Base-by-base conservation (phyloP, 1,140 invertebrate species). In the Tigriopus japonicus region DNA sequence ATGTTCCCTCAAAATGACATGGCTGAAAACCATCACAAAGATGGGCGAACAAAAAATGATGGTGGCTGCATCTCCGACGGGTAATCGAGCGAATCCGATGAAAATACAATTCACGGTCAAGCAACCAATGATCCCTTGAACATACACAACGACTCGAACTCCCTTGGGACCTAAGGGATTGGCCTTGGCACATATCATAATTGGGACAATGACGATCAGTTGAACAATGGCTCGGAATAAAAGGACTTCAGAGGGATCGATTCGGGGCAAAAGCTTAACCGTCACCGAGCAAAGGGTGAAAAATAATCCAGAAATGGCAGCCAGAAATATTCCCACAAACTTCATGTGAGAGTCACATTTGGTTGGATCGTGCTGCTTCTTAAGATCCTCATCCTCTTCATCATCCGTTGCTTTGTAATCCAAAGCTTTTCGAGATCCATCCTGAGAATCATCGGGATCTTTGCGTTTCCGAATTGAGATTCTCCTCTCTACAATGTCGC, bases 31-130 rank as follows among this genome's bases (percentile, higher is more conserved):
- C 55, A 58, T 58, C 1, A 58, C 55, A 15, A 58, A 58, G 17
- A 58, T 58, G 2, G 55, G 55, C 5, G 55, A 58, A 15, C 55
- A 58, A 58, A 58, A 58, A 14, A 58, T 58, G n/a, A 58, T 58
- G 7, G 55, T 58, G 41, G 55, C 55, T 7, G 55, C 55, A 43
- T 58, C 55, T 17, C 55, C 55, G 10, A 58, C 55, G 23, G 55
- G 55, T n/a, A 58, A 41, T 6, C 55, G 24, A 3, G 55, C 55
- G 42, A 58, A 58, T 5, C 55, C 55, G 42, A 58, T 58, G 21
- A 58, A 58, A 9, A 58, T 58, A 19, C 55, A 58, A 6, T 28
- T 58, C 13, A 58, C 55, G 28, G 55, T 58, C 13, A 58, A 43
- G 42, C 55, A 58, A 41, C 55, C 55, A 40, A 49, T 49, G n/a